Percentiles rank a stretch among this genome's conserved stretches.
These are phyloP conservation scores for Euglossa dilemma DNA, from an alignment of 1,140 invertebrate genomes.

Conservation along the genomic window DNA sequence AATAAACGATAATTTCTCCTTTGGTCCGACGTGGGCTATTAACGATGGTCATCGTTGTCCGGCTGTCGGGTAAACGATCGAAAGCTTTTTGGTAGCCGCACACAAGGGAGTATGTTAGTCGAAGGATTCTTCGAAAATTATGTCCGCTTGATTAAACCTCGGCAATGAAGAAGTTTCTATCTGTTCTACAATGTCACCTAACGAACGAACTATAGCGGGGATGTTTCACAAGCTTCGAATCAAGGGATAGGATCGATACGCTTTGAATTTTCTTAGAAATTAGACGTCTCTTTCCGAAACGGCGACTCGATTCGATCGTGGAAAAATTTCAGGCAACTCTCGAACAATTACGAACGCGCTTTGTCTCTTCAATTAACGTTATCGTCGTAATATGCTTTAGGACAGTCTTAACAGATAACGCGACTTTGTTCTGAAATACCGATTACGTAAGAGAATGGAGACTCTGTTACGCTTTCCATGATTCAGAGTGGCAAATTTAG, in stretches of 20 bases:
- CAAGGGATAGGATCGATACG: not conserved
- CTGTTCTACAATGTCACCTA: constrained; percentile 18
- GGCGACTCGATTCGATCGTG: not conserved
- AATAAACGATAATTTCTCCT: not conserved
- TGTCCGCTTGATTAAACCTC: constrained; percentile 19
- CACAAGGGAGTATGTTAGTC: not conserved
- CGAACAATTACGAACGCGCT: constrained; percentile 5
- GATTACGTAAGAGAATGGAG: too few species aligned
- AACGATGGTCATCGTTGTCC: not conserved
- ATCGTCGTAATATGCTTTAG: too few species aligned
- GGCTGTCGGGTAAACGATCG: not conserved
- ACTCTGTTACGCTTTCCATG: too few species aligned
- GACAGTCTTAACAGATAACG: too few species aligned
- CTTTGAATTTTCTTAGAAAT: not conserved
- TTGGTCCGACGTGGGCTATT: not conserved
- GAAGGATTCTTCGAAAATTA: constrained; percentile 21
- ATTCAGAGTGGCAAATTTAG: too few species aligned
- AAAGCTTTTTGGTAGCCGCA: not conserved
- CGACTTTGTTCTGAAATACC: too few species aligned
- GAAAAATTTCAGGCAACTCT: constrained; percentile 3
- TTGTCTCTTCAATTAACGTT: too few species aligned
- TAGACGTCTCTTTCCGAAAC: not conserved
- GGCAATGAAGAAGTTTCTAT: not conserved
- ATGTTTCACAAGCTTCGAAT: not conserved
- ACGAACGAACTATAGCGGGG: constrained; percentile 21